Evolutionary conservation across 1,140 invertebrate species (phyloP).

Genomic region (Physella acuta): DNA sequence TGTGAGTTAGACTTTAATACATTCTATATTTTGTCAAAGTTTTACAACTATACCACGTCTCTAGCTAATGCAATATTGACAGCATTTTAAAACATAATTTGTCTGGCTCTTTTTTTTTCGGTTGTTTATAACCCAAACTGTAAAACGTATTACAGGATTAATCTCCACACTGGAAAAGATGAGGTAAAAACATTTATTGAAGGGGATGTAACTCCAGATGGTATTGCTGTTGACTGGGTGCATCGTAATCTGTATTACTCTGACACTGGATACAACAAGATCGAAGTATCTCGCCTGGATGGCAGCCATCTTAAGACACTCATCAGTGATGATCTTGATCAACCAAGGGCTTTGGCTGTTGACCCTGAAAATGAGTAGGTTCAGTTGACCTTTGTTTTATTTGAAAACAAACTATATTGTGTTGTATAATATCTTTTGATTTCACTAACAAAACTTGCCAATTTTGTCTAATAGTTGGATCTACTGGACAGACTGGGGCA

Average conservation of each 20-base stretch:
- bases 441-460: no score
- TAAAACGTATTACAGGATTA: constrained; percentile 16
- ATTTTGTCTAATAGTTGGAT: constrained; percentile 50
- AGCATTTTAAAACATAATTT: not conserved
- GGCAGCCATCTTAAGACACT: constrained; percentile 80
- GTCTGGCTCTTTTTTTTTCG: not conserved
- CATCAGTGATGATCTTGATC: constrained; percentile 80
- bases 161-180: constrained; percentile 7
- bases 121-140: constrained; percentile 16
- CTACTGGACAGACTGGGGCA: constrained; percentile 64
- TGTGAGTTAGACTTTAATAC: constrained; percentile 31
- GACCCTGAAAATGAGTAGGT: constrained; percentile 90
- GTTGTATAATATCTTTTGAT: no score
- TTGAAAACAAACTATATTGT: no score
- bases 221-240: constrained; percentile 94
- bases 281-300: constrained; percentile 79
- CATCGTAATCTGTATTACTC: constrained; percentile 97
- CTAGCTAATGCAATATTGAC: not conserved
- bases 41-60: no score
- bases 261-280: constrained; percentile 86
- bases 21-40: not conserved
- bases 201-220: constrained; percentile 73
- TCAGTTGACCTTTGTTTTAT: no score
- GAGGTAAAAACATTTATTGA: constrained; percentile 23
- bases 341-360: constrained; percentile 91